A percentile compares a stretch with the other conserved stretches of the same genome.
phyloP scores from a whole-genome alignment of 2,797 vertebrate genomes.

The Geotrypetes seraphini region DNA sequence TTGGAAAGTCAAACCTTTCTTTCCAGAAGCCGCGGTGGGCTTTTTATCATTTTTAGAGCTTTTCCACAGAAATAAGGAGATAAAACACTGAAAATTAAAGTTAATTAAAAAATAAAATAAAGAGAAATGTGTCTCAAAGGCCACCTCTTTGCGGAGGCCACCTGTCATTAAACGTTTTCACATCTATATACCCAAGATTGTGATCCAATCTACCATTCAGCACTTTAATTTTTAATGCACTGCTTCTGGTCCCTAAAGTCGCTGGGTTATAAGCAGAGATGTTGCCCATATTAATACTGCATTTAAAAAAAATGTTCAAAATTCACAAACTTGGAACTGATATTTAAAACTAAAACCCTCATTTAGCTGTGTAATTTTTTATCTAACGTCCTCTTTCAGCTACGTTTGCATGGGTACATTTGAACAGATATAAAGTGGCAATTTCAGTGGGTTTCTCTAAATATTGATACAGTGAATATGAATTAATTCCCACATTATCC shows the following conservation, averaged over 20 bases:
- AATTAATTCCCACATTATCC: too few species aligned
- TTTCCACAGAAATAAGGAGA: conserved; percentile 25
- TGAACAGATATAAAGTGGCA: too few species aligned
- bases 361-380: too few species aligned
- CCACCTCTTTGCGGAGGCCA: conserved; percentile 48
- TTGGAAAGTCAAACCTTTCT: not conserved
- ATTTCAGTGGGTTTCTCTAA: too few species aligned
- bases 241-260: conserved; percentile 44
- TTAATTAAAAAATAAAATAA: conserved; percentile 74
- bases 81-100: conserved; percentile 54
- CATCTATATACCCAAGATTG: conserved; percentile 48
- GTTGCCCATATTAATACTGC: conserved; percentile 19
- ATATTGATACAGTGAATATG: too few species aligned
- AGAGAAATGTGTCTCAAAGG: conserved; percentile 60
- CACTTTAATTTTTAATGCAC: conserved; percentile 61
- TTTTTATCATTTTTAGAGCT: conserved; percentile 25
- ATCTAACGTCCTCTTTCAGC: too few species aligned
- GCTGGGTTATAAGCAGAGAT: conserved; percentile 37
- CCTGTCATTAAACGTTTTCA: conserved; percentile 53
- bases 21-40: not conserved
- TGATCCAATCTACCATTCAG: conserved; percentile 34
- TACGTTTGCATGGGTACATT: too few species aligned
- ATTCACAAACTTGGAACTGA: conserved; percentile 2
- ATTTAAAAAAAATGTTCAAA: conserved; percentile 17
- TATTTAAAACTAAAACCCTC: too few species aligned